Base-by-base conservation (phyloP, 2,888 invertebrate genomes). In the Campoletis raptor region DNA sequence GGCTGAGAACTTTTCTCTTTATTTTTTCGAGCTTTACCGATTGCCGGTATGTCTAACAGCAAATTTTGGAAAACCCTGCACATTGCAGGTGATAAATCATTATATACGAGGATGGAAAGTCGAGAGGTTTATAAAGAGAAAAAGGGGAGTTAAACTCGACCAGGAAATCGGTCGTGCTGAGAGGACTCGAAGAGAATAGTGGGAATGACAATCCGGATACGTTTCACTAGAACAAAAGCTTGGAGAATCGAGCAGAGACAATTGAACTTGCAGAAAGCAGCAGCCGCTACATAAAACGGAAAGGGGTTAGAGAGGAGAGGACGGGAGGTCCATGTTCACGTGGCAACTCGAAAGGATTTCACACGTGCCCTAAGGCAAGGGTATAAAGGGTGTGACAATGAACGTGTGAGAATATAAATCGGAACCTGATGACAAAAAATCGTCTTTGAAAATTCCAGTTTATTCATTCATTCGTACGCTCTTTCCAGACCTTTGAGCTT, bases 371-470 rank as follows among this genome's bases (percentile, higher is more conserved):
- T 69, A 77, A 73, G 79, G 85, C 74, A 74, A 72, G 83, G 84
- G 67, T 30, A 73, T 81, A 88, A 87, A 88, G 81, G 83, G 83
- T 77, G 85, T 86, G 86, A 88, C 88, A 88, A 88, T 86, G 82
- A 82, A 82, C 73, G 78, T 74, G 69, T 83, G 72, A 70, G 24
- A 48, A 61, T 78, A 61, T 37, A 9, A 67, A 67, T 67, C 37
- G n/a, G 18, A 52, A n/a, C 5, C 24, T 45, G 6, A 24, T 48
- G 7, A 12, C 24, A 70, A 70, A 70, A 70, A 30, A n/a, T 4
- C 48, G 30, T 70, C 12, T 48, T 18, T 12, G 12, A 42, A 24
- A 12, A 61, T 6, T 30, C 30, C 61, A 30, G 12, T 61, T 61
- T 12, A 30, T 57, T 24, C 24, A 57, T 57, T 48, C 18, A n/a